Evolutionary conservation across 2,797 vertebrate species (phyloP), one percentile per base, ranked within the genome.

Genomic region (Sardinella longiceps): DNA sequence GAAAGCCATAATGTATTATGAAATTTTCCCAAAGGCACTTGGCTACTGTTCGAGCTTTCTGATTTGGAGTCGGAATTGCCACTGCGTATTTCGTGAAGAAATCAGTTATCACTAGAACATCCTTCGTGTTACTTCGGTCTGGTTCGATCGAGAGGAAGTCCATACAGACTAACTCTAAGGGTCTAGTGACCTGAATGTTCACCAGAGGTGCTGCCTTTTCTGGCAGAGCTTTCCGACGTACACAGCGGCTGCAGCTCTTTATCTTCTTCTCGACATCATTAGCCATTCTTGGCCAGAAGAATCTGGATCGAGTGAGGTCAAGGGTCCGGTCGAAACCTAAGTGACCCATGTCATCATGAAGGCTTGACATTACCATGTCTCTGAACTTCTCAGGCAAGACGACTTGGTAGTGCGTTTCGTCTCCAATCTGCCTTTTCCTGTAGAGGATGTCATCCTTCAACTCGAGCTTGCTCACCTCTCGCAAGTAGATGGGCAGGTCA

Each of bases 321-420:
- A 83, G 80, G 20, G 81, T 84, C 3, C 83, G 6, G 4, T 87
- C 81, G 14, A 80, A 18, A 12, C 84, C 84, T 15, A 81, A 4
- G 11, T 85, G 84, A 70, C 80, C 80, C 80, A 81, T 82, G 43
- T 82, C 56, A 28, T 87, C 53, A 70, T 80, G 66, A 9, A 83
- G n/a, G 5, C 74, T 60, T 5, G 15, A 58, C 50, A 84, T 1
- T 3, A 30, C 58, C 12, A 48, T 66, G 48, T 48, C 80, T 48
- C 84, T 50, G 12, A 33, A 33, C 25, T 81, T 46, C 14, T 14
- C 53, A 3, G 86, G 81, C 23, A 86, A 43, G 5, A 86, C 80
- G 0, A 87, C 15, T 3, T 87, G 83, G 39, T 81, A 82, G 12
- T 23, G 39, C 1, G 23, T 28, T 20, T 70, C 14, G 5, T 5